Evolutionary conservation across 2,888 invertebrate genomes (phyloP), one percentile per base, ranked within the genome.

Genomic region (Xanthostigma xanthostigma): DNA sequence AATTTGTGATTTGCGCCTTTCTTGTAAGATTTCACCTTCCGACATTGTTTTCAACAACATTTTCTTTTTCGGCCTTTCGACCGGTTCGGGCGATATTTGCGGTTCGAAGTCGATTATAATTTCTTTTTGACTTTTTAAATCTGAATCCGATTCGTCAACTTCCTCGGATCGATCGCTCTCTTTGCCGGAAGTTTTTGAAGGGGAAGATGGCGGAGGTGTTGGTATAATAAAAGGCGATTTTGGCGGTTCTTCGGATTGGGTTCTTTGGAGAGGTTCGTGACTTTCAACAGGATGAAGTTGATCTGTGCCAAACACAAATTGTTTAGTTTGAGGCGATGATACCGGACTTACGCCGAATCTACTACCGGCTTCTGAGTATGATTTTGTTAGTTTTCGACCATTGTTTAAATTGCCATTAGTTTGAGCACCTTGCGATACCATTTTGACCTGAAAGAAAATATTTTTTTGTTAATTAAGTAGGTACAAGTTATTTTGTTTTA

Each of bases 21-120:
- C 79, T 53, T 78, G 60, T 41, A 86, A 65, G 57, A 87, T 86
- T 68, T 86, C 85, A 1, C 86, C 84, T 64, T 89, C 87, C 1
- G 86, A 88, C 52, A 84, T 70, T 1, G 87, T 86, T 69, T 87
- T 88, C 51, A 81, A 79, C 50, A 86, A 67, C 3, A 63, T 64
- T 58, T 69, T 59, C 54, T 66, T 62, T 65, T 66, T 58, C 69
- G 71, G 57, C 33, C 14, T 49, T 34, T 50, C 39, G 8, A 52
- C 44, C 27, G 66, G 61, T 46, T 77, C 77, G 46, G 81, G 78
- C 13, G 81, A 78, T 11, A 78, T 68, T 53, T 79, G 75, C 8
- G 90, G 90, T 66, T 90, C 88, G 63, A 89, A 90, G 62, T 90
- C 86, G 55, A 90, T 89, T 53, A 90, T 81, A 49, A 90, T 89